Evolutionary conservation across 1,140 invertebrate species (phyloP).

Genomic region (Drosophila nigrodunni): DNA sequence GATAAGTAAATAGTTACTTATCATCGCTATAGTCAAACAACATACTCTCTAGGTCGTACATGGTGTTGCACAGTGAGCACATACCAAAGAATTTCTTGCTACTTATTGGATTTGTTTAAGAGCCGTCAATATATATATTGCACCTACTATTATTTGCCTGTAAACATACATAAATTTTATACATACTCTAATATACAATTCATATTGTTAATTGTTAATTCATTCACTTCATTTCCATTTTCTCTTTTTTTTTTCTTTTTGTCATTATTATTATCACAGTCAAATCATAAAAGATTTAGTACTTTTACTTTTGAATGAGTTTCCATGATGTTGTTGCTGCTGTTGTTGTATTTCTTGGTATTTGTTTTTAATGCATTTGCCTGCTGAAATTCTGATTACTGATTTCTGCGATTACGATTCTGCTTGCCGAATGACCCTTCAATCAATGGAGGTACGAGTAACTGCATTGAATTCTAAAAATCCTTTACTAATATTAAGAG

Average conservation of each 20-base stretch:
- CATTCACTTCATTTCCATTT: slow-evolving; percentile 52
- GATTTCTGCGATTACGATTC: slow-evolving; percentile 54
- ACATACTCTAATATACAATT: slow-evolving; percentile 78
- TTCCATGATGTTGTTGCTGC: slow-evolving; percentile 62
- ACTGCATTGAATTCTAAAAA: slow-evolving; percentile 36
- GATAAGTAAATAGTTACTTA: slow-evolving; percentile 52
- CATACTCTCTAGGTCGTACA: slow-evolving; percentile 57
- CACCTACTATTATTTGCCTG: slow-evolving; percentile 63
- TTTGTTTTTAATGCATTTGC: slow-evolving; percentile 17
- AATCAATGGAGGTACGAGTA: slow-evolving; percentile 2
- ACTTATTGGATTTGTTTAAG: slow-evolving; percentile 49
- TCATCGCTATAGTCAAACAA: slow-evolving; percentile 57
- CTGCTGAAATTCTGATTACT: slow-evolving; percentile 59
- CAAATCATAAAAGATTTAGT: slow-evolving; percentile 84
- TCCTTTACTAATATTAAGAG: slow-evolving; percentile 33
- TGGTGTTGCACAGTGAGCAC: slow-evolving; percentile 41
- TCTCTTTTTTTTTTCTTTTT: slow-evolving; percentile 40
- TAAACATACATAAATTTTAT: slow-evolving; percentile 71
- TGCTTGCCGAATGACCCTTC: slow-evolving; percentile 45
- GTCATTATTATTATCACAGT: slow-evolving; percentile 84
- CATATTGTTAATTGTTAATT: slow-evolving; percentile 50
- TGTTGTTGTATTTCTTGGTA: too few relatives aligned
- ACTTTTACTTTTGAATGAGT: slow-evolving; percentile 84
- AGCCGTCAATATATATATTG: slow-evolving; percentile 41
- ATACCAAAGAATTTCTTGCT: slow-evolving; percentile 39